These are phyloP conservation scores for Fragum fragum DNA, from an alignment of 2,888 invertebrate species.

Conservation along the genomic window DNA sequence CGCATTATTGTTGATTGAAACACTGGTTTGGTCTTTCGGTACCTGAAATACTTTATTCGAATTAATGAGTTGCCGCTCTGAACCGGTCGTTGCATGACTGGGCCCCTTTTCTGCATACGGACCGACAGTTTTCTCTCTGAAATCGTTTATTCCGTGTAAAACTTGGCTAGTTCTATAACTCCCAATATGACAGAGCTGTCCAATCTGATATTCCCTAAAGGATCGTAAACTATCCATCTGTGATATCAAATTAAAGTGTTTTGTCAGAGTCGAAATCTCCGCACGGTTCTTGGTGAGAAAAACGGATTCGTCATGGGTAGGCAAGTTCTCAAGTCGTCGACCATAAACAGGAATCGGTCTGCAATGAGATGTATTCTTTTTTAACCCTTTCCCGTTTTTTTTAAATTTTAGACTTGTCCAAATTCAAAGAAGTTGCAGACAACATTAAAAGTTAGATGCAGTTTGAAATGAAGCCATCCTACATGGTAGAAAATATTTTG, in stretches of 20 bases:
- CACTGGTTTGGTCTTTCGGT: background rate
- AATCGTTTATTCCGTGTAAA: conserved; percentile 59
- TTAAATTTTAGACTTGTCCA: too few species aligned
- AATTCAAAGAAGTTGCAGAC: background rate
- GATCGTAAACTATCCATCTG: conserved; percentile 53
- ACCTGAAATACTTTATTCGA: conserved; percentile 32
- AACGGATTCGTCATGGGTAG: conserved; percentile 38
- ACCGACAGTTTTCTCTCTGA: conserved; percentile 52
- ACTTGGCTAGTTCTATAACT: conserved; percentile 51
- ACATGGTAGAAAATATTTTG: background rate
- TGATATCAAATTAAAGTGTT: conserved; percentile 60
- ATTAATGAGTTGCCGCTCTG: conserved; percentile 31
- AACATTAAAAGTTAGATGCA: too few species aligned
- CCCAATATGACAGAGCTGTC: conserved; percentile 47
- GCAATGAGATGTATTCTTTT: conserved; percentile 42
- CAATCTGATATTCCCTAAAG: conserved; percentile 56
- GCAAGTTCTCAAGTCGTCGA: conserved; percentile 58
- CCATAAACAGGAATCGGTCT: conserved; percentile 79
- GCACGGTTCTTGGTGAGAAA: conserved; percentile 31
- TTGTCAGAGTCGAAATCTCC: conserved; percentile 50
- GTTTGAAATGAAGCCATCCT: background rate
- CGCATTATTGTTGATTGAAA: background rate
- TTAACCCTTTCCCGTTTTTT: too few species aligned
- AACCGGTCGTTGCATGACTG: conserved; percentile 46
- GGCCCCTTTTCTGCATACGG: conserved; percentile 31